Conservation (phyloP, 2,113 vertebrate genomes). For the Elachura formosa region DNA sequence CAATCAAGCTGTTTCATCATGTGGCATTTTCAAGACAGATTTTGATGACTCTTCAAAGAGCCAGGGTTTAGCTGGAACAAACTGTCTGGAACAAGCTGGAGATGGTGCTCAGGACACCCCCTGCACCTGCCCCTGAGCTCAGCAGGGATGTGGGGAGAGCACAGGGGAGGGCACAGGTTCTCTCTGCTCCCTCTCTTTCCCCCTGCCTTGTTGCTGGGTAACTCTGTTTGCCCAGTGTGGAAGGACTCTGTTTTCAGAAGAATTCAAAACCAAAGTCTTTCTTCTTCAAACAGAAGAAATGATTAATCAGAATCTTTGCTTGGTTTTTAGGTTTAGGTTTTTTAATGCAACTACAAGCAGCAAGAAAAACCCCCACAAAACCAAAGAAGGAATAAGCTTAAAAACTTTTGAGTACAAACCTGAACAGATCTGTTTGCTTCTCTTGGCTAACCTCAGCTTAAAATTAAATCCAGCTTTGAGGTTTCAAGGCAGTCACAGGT, state of each 20-base stretch:
- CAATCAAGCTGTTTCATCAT: background rate
- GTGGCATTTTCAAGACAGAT: background rate
- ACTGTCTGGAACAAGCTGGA: background rate
- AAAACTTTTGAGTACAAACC: background rate
- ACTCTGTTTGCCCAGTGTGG: slow-evolving; percentile 18
- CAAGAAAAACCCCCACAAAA: background rate
- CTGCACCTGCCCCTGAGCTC: background rate
- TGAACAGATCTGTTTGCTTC: background rate
- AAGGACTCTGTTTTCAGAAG: background rate
- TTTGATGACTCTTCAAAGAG: background rate
- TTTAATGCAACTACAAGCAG: background rate
- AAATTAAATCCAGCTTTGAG: background rate
- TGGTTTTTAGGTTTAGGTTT: background rate
- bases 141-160: background rate
- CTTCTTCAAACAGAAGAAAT: slow-evolving; percentile 14
- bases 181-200: background rate
- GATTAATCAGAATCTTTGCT: background rate
- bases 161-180: background rate
- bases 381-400: background rate
- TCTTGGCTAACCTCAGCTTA: background rate
- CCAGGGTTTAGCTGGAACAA: background rate
- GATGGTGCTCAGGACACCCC: background rate
- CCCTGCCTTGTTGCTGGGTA: background rate
- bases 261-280: background rate
- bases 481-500: background rate